Evolutionary conservation across 2,888 invertebrate species (phyloP).

Genomic region (Melolontha melolontha): DNA sequence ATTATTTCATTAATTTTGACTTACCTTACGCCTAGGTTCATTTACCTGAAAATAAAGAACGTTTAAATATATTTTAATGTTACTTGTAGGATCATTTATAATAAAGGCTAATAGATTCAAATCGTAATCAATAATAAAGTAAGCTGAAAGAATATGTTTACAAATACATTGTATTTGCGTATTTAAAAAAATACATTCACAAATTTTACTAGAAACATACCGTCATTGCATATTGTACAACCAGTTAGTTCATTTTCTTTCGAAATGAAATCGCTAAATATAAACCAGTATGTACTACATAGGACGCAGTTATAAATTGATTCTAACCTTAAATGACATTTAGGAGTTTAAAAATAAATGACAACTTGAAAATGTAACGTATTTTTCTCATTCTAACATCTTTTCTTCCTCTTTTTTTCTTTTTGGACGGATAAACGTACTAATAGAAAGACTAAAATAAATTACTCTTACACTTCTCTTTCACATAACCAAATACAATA

Average conservation of each 20-base stretch:
- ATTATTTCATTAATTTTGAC: no score
- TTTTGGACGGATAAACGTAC: constrained; percentile 2
- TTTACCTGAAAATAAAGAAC: neutral
- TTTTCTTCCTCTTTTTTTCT: constrained; percentile 13
- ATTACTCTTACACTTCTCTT: constrained; percentile 18
- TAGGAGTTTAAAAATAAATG: constrained; percentile 36
- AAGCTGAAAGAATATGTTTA: neutral
- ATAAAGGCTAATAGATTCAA: no score
- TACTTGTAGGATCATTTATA: no score
- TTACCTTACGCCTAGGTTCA: no score
- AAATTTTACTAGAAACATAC: no score
- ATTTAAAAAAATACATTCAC: neutral
- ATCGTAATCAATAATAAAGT: neutral
- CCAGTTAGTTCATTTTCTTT: constrained; percentile 13
- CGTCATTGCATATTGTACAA: neutral
- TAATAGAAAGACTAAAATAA: constrained; percentile 24
- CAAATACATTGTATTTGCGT: constrained; percentile 3
- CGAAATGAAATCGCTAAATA: constrained; percentile 36
- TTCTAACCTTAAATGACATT: constrained; percentile 35
- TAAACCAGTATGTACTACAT: constrained; percentile 19
- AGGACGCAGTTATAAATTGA: constrained; percentile 26
- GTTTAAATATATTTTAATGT: neutral
- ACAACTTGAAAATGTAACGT: constrained; percentile 33
- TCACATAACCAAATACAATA: constrained; percentile 17
- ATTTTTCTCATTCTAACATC: constrained; percentile 26